A percentile compares a stretch with the other conserved stretches of the same genome.
Evolutionary conservation across 2,888 invertebrate genomes (phyloP).

Genomic region (Marasmarcha lunaedactyla): DNA sequence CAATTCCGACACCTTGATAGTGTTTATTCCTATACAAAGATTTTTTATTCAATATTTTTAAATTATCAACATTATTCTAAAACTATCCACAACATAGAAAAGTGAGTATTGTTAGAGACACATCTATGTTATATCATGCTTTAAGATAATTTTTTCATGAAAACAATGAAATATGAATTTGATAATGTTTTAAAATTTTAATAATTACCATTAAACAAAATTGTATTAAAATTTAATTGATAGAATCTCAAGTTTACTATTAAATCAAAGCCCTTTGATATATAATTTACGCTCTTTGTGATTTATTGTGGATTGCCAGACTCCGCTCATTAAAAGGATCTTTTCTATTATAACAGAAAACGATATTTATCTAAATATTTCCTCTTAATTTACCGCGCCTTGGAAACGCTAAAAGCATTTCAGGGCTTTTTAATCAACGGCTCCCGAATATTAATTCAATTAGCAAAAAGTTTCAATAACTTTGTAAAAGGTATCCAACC

Average conservation of each 20-base stretch:
- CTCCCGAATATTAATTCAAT: constrained; percentile 57
- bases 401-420: constrained; percentile 48
- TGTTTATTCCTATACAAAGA: too few species aligned
- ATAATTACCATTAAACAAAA: too few species aligned
- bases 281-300: constrained; percentile 27
- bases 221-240: neutral
- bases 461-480: constrained; percentile 53
- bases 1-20: too few species aligned
- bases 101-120: too few species aligned
- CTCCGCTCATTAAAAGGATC: constrained; percentile 39
- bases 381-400: constrained; percentile 21
- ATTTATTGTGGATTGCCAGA: constrained; percentile 32
- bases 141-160: too few species aligned
- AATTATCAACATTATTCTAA: too few species aligned
- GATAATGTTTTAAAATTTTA: too few species aligned
- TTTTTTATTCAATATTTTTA: too few species aligned
- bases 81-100: too few species aligned
- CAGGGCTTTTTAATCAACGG: constrained; percentile 54
- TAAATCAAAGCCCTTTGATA: constrained; percentile 14
- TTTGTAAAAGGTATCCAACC: constrained; percentile 39
- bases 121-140: too few species aligned
- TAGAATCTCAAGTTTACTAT: neutral
- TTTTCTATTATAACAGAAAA: constrained; percentile 34
- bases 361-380: constrained; percentile 42
- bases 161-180: too few species aligned